Conservation (phyloP, 2,888 invertebrate species). For the Diloba caeruleocephala region DNA sequence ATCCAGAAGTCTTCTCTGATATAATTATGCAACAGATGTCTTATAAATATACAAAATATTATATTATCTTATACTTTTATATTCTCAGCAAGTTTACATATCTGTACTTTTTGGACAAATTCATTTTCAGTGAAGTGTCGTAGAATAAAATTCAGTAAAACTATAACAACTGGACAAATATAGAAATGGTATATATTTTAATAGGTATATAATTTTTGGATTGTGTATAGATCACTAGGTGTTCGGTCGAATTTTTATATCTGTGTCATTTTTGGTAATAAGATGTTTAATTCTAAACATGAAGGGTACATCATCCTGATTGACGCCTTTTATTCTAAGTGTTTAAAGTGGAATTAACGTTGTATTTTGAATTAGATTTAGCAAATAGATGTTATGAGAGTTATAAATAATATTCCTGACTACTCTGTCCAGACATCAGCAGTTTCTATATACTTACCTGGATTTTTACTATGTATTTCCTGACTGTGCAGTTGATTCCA, state of each 20-base stretch:
- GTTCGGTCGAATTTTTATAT: constrained; percentile 68
- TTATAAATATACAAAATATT: constrained; percentile 38
- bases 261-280: constrained; percentile 63
- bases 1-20: constrained; percentile 32
- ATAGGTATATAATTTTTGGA: constrained; percentile 74
- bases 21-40: constrained; percentile 49
- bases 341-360: constrained; percentile 51
- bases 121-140: constrained; percentile 32
- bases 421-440: constrained; percentile 32
- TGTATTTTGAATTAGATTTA: constrained; percentile 53
- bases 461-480: constrained; percentile 27
- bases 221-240: constrained; percentile 71
- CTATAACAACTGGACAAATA: not conserved
- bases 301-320: constrained; percentile 38
- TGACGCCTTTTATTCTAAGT: constrained; percentile 57
- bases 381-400: constrained; percentile 51
- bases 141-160: constrained; percentile 49
- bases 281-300: constrained; percentile 50
- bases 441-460: constrained; percentile 33
- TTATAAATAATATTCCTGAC: constrained; percentile 44
- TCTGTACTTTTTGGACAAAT: constrained; percentile 33
- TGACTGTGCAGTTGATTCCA: constrained; percentile 58
- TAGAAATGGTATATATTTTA: constrained; percentile 65
- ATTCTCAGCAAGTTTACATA: constrained; percentile 47
- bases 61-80: constrained; percentile 27